Conservation (phyloP, 2,113 vertebrate genomes). For the Lepus europaeus region DNA sequence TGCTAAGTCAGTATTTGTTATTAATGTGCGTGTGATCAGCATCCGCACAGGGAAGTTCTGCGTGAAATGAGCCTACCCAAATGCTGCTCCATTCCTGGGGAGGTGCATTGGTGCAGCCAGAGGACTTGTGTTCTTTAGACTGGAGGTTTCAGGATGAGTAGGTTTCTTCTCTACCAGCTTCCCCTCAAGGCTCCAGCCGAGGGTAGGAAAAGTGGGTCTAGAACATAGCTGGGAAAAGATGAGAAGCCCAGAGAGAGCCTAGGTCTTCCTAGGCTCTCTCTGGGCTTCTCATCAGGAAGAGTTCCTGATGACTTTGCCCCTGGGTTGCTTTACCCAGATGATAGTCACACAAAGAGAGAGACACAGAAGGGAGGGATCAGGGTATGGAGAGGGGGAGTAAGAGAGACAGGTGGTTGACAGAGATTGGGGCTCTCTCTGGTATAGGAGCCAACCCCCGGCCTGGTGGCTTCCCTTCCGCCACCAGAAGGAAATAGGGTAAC, state of each 20-base stretch:
- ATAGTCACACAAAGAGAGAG: neutral
- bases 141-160: neutral
- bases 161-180: neutral
- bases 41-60: neutral
- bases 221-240: neutral
- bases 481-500: neutral
- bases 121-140: neutral
- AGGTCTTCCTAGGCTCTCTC: neutral
- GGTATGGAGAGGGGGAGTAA: neutral
- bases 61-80: neutral
- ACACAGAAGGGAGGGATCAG: neutral
- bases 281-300: too few relatives aligned
- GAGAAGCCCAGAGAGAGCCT: neutral
- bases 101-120: neutral
- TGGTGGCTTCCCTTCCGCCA: neutral
- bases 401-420: neutral
- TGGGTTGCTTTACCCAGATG: neutral
- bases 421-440: neutral
- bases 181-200: neutral
- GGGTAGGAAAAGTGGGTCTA: neutral
- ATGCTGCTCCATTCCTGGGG: neutral
- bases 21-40: neutral
- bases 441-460: neutral
- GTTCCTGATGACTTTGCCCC: neutral
- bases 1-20: neutral